phyloP scores from a whole-genome alignment of 2,113 vertebrate genomes.

The Sinosuthora webbiana region DNA sequence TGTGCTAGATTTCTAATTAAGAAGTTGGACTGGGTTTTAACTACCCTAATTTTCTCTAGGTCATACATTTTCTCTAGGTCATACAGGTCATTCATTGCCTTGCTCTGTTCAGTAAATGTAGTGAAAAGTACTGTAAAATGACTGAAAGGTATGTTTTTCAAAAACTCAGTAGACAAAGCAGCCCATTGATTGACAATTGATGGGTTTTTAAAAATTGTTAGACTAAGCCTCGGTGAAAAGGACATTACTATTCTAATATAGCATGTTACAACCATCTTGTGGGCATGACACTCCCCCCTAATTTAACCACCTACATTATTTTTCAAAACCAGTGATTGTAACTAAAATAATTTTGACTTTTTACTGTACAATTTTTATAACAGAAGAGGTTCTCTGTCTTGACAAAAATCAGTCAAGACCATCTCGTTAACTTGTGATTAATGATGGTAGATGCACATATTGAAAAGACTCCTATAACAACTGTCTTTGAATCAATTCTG shows the following conservation, averaged over 20 bases:
- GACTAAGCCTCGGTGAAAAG: not conserved
- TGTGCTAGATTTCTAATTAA: not conserved
- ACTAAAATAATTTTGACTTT: not conserved
- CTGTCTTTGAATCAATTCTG: not conserved
- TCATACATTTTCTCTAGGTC: not conserved
- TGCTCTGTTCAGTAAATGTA: not conserved
- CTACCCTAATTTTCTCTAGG: not conserved
- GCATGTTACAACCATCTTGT: not conserved
- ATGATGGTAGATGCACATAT: not conserved
- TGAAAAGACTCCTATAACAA: not conserved
- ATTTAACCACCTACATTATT: not conserved
- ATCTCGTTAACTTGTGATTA: not conserved
- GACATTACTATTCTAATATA: not conserved
- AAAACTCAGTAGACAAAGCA: not conserved
- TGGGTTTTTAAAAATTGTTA: not conserved
- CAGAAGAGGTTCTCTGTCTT: not conserved
- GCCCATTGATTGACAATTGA: not conserved
- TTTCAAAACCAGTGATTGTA: not conserved
- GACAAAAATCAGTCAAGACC: not conserved
- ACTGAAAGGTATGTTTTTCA: not conserved
- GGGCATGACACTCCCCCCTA: not conserved
- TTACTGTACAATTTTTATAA: not conserved
- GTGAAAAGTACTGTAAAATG: not conserved
- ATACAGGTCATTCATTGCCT: not conserved
- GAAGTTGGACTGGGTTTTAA: not conserved